Evolutionary conservation across 2,888 invertebrate species (phyloP), one percentile per base, ranked within the genome.

Genomic region (Eugnorisma glareosa): DNA sequence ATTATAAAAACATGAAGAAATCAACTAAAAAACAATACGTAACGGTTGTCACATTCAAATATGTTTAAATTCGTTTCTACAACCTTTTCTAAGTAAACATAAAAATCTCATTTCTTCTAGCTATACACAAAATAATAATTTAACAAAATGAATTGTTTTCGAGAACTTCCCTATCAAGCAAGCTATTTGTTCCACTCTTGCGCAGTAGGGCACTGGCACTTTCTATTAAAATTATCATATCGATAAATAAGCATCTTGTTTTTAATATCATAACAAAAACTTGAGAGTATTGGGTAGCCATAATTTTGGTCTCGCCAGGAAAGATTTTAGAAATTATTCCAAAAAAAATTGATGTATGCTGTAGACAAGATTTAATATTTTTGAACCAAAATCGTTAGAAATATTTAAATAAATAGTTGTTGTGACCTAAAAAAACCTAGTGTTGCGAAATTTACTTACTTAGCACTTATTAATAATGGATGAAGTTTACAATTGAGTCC

Each of bases 211-310:
- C 91, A 93, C 93, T 93, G 94, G 94, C 95, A 95, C 95, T 94
- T 94, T 94, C 94, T 92, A 94, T 95, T 94, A 94, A 95, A 93
- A 95, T 96, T 95, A 96, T 94, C 94, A 95, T 95, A 95, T 94
- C 92, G 88, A 92, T 94, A 93, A 93, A 93, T 92, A 91, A 90
- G 87, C 84, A 85, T 87, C 91, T 89, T 92, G 92, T 93, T 92
- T 92, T 89, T 88, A 85, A 90, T 83, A 90, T 88, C 77, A 90
- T 86, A 82, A 84, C 75, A 83, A 84, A 88, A 89, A 90, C 88
- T 79, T 75, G 79, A 81, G 71, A 54, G 59, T 54, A 73, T 86
- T 88, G 87, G 88, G 84, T 90, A 67, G 86, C 91, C 90, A 91
- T 85, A 21, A 37, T 82, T 86, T 83, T 57, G 5, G 21, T n/a